Conservation (phyloP, 1,140 invertebrate genomes). For the Diplogasteroides magnus region DNA sequence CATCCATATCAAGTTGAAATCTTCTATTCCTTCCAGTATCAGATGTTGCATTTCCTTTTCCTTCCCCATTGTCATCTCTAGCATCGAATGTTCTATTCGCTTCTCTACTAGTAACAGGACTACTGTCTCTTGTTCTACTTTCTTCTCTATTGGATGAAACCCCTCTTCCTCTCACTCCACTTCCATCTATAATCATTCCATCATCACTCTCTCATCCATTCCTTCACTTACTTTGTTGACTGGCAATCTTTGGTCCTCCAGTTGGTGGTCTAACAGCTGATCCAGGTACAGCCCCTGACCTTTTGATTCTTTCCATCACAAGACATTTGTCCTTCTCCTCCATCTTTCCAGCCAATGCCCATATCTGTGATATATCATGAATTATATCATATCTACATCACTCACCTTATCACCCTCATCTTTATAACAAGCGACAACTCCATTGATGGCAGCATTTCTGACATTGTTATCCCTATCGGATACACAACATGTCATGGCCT, state of each 20-base stretch:
- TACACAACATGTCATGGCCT: constrained; percentile 87
- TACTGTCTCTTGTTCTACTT: constrained; percentile 1
- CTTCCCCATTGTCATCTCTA: constrained; percentile 1
- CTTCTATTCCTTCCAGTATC: background rate
- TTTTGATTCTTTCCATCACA: constrained; percentile 87
- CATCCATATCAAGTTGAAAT: background rate
- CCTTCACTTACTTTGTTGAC: background rate
- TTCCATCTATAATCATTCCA: background rate
- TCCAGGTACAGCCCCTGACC: constrained; percentile 67
- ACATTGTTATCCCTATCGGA: constrained; percentile 92
- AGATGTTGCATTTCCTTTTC: too few relatives aligned
- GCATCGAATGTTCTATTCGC: constrained; percentile 9
- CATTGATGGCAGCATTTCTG: constrained; percentile 87
- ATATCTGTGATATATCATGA: constrained; percentile 52
- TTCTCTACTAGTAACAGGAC: constrained; percentile 19
- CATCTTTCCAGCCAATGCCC: constrained; percentile 84
- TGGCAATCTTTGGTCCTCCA: constrained; percentile 29
- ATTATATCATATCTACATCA: background rate
- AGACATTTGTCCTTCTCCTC: constrained; percentile 87
- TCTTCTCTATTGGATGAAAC: constrained; percentile 1
- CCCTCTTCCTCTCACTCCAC: background rate
- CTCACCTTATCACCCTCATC: constrained; percentile 77
- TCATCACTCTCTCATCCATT: background rate
- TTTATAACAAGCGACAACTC: constrained; percentile 81
- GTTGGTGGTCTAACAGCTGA: constrained; percentile 1